phyloP scores from a whole-genome alignment of 2,888 invertebrate genomes.

The Brachyptera risi region DNA sequence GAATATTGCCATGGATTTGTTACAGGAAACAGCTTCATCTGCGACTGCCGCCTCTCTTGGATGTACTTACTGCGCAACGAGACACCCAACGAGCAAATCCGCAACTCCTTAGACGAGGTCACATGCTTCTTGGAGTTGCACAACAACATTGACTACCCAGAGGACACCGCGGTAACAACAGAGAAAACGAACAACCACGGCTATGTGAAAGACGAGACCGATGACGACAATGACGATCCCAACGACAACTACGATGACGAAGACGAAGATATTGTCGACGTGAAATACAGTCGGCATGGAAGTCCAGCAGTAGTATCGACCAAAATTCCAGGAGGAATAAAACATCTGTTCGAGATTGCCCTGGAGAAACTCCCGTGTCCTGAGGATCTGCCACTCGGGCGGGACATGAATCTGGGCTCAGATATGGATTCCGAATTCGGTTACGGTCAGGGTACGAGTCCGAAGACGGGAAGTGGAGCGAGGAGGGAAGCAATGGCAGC shows the following conservation, averaged over 20 bases:
- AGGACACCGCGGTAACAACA: constrained; percentile 19
- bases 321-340: constrained; percentile 28
- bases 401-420: not conserved
- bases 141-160: constrained; percentile 7
- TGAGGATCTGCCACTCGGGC: constrained; percentile 38
- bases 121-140: constrained; percentile 61
- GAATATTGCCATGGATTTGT: too few relatives aligned
- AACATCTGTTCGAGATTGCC: constrained; percentile 53
- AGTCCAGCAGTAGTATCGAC: constrained; percentile 6
- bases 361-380: constrained; percentile 58
- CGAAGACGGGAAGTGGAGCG: constrained; percentile 8
- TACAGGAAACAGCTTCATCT: constrained; percentile 77
- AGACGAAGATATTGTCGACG: constrained; percentile 37
- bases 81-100: constrained; percentile 66
- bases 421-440: constrained; percentile 20
- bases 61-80: constrained; percentile 69
- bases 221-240: constrained; percentile 32
- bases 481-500: not conserved
- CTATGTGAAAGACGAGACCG: constrained; percentile 30
- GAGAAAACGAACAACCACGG: constrained; percentile 24
- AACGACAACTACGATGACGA: constrained; percentile 34
- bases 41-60: constrained; percentile 81
- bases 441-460: constrained; percentile 12
- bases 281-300: constrained; percentile 30
- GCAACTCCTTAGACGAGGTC: constrained; percentile 63